Conservation (phyloP, 1,140 invertebrate genomes). For the Gonatopus flavifemur region DNA sequence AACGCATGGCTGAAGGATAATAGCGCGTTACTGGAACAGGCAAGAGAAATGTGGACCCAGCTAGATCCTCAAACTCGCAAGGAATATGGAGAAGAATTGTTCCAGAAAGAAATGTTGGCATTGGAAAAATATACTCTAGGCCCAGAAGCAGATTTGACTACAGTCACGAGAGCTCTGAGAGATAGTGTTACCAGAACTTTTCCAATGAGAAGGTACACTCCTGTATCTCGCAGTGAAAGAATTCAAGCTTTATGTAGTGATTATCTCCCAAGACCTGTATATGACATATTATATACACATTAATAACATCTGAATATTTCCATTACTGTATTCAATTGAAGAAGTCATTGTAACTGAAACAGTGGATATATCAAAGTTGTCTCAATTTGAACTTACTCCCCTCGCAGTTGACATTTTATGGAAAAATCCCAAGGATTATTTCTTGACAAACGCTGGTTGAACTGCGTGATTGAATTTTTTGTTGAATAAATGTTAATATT, state of each 20-base stretch:
- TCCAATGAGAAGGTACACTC: slow-evolving; percentile 77
- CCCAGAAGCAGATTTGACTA: slow-evolving; percentile 70
- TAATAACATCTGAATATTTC: too few species aligned
- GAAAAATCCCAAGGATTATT: too few species aligned
- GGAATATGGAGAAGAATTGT: slow-evolving; percentile 78
- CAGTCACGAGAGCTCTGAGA: slow-evolving; percentile 69
- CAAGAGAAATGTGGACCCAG: slow-evolving; percentile 77
- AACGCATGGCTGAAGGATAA: slow-evolving; percentile 73
- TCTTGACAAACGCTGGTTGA: too few species aligned
- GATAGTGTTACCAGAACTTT: slow-evolving; percentile 79
- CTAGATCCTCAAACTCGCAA: slow-evolving; percentile 73
- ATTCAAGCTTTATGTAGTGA: slow-evolving; percentile 76
- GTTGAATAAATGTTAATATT: too few species aligned
- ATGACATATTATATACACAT: slow-evolving; percentile 68
- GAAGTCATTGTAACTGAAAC: too few species aligned
- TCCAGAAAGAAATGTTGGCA: slow-evolving; percentile 73
- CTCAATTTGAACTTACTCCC: too few species aligned
- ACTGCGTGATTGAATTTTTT: too few species aligned
- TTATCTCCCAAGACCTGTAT: slow-evolving; percentile 75
- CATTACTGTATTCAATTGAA: too few species aligned
- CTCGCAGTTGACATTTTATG: too few species aligned
- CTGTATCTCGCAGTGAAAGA: slow-evolving; percentile 73
- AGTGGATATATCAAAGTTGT: too few species aligned
- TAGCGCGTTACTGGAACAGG: slow-evolving; percentile 71
- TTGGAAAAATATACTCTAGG: slow-evolving; percentile 76